Conservation (phyloP, 2,113 vertebrate species). For the Martes martes region DNA sequence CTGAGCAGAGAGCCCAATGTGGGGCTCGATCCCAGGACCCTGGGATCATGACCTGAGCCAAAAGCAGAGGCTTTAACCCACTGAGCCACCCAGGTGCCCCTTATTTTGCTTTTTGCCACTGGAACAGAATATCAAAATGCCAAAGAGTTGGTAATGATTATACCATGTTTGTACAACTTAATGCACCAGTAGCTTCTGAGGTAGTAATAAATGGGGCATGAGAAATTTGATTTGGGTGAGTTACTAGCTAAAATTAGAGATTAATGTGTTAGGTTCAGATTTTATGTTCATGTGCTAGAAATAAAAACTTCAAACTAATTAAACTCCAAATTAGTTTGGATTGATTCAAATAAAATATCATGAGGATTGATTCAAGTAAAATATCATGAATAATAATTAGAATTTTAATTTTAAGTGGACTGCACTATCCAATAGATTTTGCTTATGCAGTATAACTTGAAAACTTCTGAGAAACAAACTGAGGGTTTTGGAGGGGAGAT, state of each 20-base stretch:
- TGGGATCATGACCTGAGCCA: too few species aligned
- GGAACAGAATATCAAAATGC: background rate
- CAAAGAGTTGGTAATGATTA: background rate
- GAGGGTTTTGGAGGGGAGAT: too few species aligned
- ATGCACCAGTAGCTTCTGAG: background rate
- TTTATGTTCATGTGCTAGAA: conserved; percentile 38
- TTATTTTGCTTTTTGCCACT: background rate
- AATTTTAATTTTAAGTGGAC: conserved; percentile 2
- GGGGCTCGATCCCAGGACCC: too few species aligned
- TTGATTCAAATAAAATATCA: conserved; percentile 20
- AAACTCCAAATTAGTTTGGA: background rate
- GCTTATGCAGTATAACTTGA: background rate
- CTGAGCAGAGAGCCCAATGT: too few species aligned
- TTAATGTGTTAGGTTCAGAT: conserved; percentile 11
- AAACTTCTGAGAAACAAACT: background rate
- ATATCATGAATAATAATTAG: conserved; percentile 5
- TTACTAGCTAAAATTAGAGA: conserved; percentile 47
- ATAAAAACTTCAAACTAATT: conserved; percentile 39
- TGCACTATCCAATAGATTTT: background rate
- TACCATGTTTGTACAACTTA: background rate
- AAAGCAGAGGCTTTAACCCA: too few species aligned
- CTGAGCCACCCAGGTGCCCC: too few species aligned
- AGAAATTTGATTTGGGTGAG: background rate
- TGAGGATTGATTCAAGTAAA: conserved; percentile 26
- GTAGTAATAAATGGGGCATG: conserved; percentile 23